These are phyloP conservation scores for Tetrao urogallus DNA, from an alignment of 2,113 vertebrate species.

Conservation along the genomic window DNA sequence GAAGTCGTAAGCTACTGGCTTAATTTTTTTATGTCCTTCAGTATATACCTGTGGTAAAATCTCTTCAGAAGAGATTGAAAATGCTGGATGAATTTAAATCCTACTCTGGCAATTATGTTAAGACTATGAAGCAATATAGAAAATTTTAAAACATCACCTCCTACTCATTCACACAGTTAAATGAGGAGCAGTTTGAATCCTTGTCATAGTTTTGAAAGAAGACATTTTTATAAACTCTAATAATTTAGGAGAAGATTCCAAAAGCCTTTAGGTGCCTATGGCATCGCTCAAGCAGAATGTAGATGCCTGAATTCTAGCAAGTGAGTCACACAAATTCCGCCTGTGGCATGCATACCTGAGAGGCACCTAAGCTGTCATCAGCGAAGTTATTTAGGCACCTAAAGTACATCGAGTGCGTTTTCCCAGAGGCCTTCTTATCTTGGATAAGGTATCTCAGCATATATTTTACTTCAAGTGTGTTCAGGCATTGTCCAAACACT, in stretches of 20 bases:
- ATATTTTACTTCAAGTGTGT: constrained; percentile 2
- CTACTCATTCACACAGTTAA: constrained; percentile 1
- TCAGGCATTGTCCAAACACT: constrained; percentile 5
- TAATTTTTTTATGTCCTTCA: background rate
- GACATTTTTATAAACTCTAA: background rate
- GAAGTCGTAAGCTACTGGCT: background rate
- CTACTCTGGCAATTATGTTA: background rate
- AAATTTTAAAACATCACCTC: background rate
- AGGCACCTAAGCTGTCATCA: constrained; percentile 63
- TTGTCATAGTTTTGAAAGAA: constrained; percentile 21
- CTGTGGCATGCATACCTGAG: constrained; percentile 57
- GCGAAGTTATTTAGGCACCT: constrained; percentile 49
- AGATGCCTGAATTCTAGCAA: constrained; percentile 20
- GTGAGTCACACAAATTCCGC: constrained; percentile 48
- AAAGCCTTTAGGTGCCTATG: constrained; percentile 13
- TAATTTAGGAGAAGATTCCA: background rate
- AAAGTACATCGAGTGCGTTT: constrained; percentile 8
- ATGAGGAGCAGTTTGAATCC: background rate
- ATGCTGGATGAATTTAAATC: background rate
- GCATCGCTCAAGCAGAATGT: constrained; percentile 4
- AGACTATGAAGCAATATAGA: background rate
- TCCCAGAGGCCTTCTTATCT: constrained; percentile 52
- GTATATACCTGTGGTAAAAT: background rate
- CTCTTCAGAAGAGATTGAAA: background rate
- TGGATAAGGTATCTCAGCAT: constrained; percentile 13